These are phyloP conservation scores for Caenorhabditis afra DNA, from an alignment of 2,888 invertebrate genomes.

Conservation along the genomic window DNA sequence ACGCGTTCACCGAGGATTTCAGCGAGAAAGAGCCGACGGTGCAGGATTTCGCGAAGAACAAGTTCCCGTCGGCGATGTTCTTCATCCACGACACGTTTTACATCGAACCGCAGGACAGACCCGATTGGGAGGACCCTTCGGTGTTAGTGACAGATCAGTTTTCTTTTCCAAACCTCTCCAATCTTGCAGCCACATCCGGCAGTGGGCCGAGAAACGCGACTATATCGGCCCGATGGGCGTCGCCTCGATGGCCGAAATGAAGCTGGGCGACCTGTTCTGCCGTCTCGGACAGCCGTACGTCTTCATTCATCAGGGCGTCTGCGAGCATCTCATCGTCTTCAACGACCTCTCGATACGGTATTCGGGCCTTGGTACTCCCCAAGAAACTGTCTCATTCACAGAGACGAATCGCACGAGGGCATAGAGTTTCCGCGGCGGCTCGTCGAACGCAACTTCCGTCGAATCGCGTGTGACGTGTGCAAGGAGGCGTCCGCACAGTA, in stretches of 20 bases:
- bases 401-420: slow-evolving; percentile 38
- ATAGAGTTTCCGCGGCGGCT: slow-evolving; percentile 52
- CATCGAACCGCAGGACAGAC: slow-evolving; percentile 84
- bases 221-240: slow-evolving; percentile 83
- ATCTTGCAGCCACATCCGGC: slow-evolving; percentile 82
- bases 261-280: slow-evolving; percentile 83
- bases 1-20: slow-evolving; percentile 81
- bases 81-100: slow-evolving; percentile 89
- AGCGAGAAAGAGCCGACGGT: slow-evolving; percentile 50
- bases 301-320: slow-evolving; percentile 92
- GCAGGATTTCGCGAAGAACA: slow-evolving; percentile 81
- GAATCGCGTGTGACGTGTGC: slow-evolving; percentile 61
- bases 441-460: slow-evolving; percentile 62
- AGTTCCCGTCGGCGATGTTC: slow-evolving; percentile 87
- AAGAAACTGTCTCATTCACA: slow-evolving; percentile 13
- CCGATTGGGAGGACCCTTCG: slow-evolving; percentile 82
- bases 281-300: slow-evolving; percentile 87
- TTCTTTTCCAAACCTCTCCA: too few relatives aligned
- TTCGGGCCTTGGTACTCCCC: too few relatives aligned
- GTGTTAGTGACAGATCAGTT: slow-evolving; percentile 16
- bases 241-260: slow-evolving; percentile 72
- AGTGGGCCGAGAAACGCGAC: slow-evolving; percentile 83
- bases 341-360: slow-evolving; percentile 85
- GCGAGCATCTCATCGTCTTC: slow-evolving; percentile 91
- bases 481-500: slow-evolving; percentile 60